Conservation (phyloP, 2,797 vertebrate species). For the Crax fasciolata region DNA sequence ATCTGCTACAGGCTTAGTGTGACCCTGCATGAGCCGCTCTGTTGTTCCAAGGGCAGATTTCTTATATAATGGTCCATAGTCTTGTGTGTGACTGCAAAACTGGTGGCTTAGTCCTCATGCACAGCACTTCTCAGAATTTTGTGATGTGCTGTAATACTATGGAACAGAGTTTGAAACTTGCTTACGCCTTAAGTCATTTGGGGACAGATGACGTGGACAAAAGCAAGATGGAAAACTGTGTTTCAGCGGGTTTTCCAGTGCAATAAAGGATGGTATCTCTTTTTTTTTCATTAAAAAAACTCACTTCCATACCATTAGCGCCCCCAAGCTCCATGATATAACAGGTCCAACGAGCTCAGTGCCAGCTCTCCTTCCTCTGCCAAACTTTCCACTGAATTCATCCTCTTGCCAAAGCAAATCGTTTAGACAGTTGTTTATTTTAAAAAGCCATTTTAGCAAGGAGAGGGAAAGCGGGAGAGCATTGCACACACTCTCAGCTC, state of each 20-base stretch:
- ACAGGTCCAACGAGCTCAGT: slow-evolving; percentile 56
- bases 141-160: not conserved
- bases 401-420: slow-evolving; percentile 77
- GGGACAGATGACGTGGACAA: slow-evolving; percentile 61
- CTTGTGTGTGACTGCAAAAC: not conserved
- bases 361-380: slow-evolving; percentile 64
- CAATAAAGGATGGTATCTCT: slow-evolving; percentile 32
- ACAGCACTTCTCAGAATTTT: not conserved
- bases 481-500: slow-evolving; percentile 22
- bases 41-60: not conserved
- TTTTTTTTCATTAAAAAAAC: slow-evolving; percentile 66
- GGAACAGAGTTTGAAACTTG: not conserved
- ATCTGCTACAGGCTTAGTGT: not conserved
- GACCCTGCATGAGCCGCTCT: not conserved
- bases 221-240: slow-evolving; percentile 50
- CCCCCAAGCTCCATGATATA: slow-evolving; percentile 61
- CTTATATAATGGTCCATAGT: not conserved
- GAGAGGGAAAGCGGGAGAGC: slow-evolving; percentile 60
- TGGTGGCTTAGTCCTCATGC: not conserved
- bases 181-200: slow-evolving; percentile 51
- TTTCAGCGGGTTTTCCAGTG: slow-evolving; percentile 60
- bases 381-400: slow-evolving; percentile 76
- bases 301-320: slow-evolving; percentile 56
- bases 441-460: slow-evolving; percentile 73
- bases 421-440: slow-evolving; percentile 78